phyloP scores from a whole-genome alignment of 2,797 vertebrate species.

The Poeciliopsis turneri region DNA sequence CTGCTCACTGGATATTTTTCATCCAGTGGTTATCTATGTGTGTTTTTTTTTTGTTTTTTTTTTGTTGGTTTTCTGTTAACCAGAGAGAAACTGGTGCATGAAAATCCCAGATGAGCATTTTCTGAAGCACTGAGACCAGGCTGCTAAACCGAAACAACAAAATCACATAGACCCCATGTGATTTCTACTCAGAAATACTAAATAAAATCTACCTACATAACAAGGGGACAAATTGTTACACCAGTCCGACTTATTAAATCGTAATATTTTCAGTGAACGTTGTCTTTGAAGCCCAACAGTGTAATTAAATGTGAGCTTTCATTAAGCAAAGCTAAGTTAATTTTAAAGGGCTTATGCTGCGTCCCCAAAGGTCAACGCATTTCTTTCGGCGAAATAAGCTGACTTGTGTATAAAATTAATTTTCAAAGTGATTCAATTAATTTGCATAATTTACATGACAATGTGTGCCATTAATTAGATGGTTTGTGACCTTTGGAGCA shows the following conservation, averaged over 20 bases:
- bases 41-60: too few species aligned
- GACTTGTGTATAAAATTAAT: slow-evolving; percentile 46
- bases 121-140: not conserved
- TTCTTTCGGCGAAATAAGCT: slow-evolving; percentile 43
- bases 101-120: not conserved
- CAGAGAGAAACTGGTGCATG: not conserved
- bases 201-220: not conserved
- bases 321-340: slow-evolving; percentile 38
- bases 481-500: slow-evolving; percentile 32
- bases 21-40: not conserved
- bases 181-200: not conserved
- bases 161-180: not conserved
- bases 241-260: not conserved
- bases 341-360: slow-evolving; percentile 40
- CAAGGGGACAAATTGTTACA: not conserved
- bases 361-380: slow-evolving; percentile 53
- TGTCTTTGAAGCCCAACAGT: slow-evolving; percentile 13
- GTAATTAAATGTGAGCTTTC: slow-evolving; percentile 15
- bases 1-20: not conserved
- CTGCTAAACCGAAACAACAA: not conserved
- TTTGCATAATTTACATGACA: slow-evolving; percentile 48
- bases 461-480: slow-evolving; percentile 29
- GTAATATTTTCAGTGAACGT: not conserved
- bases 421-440: slow-evolving; percentile 38
- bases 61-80: not conserved